Conservation (phyloP, 2,113 vertebrate species). For the Pyrgilauda ruficollis region DNA sequence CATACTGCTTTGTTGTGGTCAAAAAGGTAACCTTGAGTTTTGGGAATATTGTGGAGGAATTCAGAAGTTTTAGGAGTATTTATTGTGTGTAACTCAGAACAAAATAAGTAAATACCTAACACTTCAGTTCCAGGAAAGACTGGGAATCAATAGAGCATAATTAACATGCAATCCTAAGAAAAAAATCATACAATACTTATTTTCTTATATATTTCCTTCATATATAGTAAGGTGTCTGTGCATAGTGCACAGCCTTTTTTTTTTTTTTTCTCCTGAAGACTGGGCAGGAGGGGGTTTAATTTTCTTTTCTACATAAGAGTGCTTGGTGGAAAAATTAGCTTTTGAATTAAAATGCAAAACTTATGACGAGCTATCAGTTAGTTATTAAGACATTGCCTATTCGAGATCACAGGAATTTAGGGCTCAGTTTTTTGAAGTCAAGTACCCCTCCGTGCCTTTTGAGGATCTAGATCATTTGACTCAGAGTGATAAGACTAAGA, state of each 20-base stretch:
- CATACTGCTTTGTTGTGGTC: background rate
- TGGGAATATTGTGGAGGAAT: background rate
- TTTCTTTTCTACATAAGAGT: background rate
- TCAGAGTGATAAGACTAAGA: background rate
- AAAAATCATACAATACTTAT: background rate
- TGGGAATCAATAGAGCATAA: background rate
- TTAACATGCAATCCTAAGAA: background rate
- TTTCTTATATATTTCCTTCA: background rate
- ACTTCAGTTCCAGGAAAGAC: background rate
- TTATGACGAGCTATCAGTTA: background rate
- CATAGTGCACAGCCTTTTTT: background rate
- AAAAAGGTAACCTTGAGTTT: background rate
- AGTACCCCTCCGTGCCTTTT: background rate
- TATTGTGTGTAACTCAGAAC: background rate
- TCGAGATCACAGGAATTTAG: background rate
- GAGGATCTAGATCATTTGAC: background rate
- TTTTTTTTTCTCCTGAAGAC: background rate
- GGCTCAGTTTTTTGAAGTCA: background rate
- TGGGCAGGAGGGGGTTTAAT: background rate
- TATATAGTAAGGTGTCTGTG: background rate
- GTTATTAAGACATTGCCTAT: background rate
- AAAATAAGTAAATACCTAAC: background rate
- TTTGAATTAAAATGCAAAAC: background rate
- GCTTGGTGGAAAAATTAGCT: background rate
- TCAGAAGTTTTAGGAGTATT: background rate